These are phyloP conservation scores for Desmodus rotundus DNA, from an alignment of 2,113 vertebrate species.

Conservation along the genomic window DNA sequence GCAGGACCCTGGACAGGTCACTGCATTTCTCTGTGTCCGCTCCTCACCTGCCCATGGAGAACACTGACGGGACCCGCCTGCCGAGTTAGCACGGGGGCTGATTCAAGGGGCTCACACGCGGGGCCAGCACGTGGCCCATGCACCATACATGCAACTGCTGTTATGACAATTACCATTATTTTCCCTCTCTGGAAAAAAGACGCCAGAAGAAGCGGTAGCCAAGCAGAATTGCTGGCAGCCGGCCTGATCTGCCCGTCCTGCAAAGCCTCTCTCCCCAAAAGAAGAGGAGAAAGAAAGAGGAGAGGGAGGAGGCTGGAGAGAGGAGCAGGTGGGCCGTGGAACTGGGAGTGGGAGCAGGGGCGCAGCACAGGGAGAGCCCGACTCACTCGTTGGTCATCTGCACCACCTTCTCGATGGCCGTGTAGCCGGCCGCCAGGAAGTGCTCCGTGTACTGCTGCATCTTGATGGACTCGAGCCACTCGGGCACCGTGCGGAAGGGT, in stretches of 20 bases:
- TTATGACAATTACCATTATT: not conserved
- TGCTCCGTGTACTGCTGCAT: slow-evolving; percentile 97
- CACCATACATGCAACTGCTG: not conserved
- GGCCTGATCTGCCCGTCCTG: not conserved
- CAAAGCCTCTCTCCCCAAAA: not conserved
- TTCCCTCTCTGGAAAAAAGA: not conserved
- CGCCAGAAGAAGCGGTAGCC: not conserved
- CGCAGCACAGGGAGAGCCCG: rapidly evolving
- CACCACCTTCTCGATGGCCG: slow-evolving; percentile 93
- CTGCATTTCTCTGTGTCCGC: too few relatives aligned
- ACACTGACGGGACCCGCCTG: not conserved
- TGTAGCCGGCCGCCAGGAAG: slow-evolving; percentile 89
- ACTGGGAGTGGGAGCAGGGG: rapidly evolving
- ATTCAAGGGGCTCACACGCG: not conserved
- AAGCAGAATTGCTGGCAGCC: not conserved
- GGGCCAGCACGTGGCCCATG: not conserved
- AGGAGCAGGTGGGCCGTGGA: rapidly evolving
- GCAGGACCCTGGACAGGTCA: not conserved
- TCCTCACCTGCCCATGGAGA: not conserved
- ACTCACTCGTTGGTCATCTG: slow-evolving; percentile 97
- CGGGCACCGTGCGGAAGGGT: slow-evolving; percentile 91
- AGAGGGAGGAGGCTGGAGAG: not conserved
- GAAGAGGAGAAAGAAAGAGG: not conserved
- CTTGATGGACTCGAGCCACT: slow-evolving; percentile 97
- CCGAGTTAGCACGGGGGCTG: rapidly evolving